Evolutionary conservation across 2,888 invertebrate species (phyloP), one percentile per base, ranked within the genome.

Genomic region (Adelphocoris suturalis): DNA sequence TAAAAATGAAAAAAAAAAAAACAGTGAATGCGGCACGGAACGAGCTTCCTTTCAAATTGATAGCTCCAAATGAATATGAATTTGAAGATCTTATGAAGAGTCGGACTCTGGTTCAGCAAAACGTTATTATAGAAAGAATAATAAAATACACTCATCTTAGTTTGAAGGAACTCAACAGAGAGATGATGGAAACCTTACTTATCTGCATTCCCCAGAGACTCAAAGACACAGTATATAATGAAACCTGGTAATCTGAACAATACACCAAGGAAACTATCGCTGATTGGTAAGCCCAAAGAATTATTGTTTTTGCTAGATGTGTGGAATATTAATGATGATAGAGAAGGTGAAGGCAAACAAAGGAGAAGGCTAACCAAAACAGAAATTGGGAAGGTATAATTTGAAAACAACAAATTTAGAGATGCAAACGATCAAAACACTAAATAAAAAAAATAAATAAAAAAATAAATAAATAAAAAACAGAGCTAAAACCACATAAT

Each of bases 111-210:
- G 94, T 95, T 16, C 95, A 97, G 92, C 96, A 97, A 92, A 94
- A 95, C 0, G 94, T 95, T 14, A 96, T 97, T 13, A 93, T 98
- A 81, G 96, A 97, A 92, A 95, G 97, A 92, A 95, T 99, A 91
- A 96, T 98, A 23, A 98, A 98, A 94, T 97, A 96, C 92, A 97
- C 97, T 93, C 97, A 98, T 93, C 97, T 97, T 1, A 96, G 97
- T 92, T 93, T 98, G 86, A 95, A 95, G 9, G 96, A 95, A 91
- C 95, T 95, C 19, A 98, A 98, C 93, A 97, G 97, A 93, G 96
- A 96, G 55, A 95, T 96, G 92, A 94, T 98, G 14, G 95, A 95
- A 87, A 94, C 95, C 92, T 93, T 99, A 0, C 97, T 97, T 93
- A 95, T 95, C 0, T 96, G 96, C 92, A 93, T 98, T 91, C 93